Evolutionary conservation across 2,113 vertebrate genomes (phyloP), one percentile per base, ranked within the genome.

Genomic region (Vulpes vulpes): DNA sequence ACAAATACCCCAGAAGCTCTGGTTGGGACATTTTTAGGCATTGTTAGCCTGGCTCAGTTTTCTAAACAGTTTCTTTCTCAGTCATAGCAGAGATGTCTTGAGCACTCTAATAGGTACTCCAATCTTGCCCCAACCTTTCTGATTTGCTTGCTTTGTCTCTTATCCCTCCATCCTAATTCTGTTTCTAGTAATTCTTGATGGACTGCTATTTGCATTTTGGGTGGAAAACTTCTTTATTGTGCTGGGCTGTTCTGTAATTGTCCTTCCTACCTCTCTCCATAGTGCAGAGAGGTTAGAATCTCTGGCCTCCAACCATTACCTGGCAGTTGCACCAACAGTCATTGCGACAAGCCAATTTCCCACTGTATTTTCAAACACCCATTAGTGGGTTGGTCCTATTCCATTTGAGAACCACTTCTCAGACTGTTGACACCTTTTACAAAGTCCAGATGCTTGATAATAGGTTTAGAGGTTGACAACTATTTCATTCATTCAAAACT

Each of bases 371-470:
- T 11, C n/a, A 85, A 83, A 62, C 25, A 81, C 17, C 53, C 5
- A 1, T 59, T 51, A 67, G 27, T 57, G 35, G 43, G 5, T 69
- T 76, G 16, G 32, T 81, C 8, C 53, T 91, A 4, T 17, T 6
- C 11, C 8, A 59, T 17, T 23, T 27, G 19, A 86, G 73, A 92
- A 78, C 12, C 12, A 35, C 76, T 71, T 71, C 59, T 43, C 19
- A 82, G 67, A 60, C 10, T 43, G 11, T n/a, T 93, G 15, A 87
- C 11, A 8, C 38, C 11, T 88, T 43, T 87, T 16, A 43, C 22
- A 91, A 60, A 64, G 84, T 27, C 20, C 30, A 83, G 60, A 96
- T 79, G 1, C 43, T 90, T 95, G 51, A 62, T 91, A 57, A 91
- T 69, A 94, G 49, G 38, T 78, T 76, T 78, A 81, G 53, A 71